Percentiles rank a stretch among this genome's conserved stretches.
These are phyloP conservation scores for Pyrgus malvae DNA, from an alignment of 2,888 invertebrate species.

Conservation along the genomic window DNA sequence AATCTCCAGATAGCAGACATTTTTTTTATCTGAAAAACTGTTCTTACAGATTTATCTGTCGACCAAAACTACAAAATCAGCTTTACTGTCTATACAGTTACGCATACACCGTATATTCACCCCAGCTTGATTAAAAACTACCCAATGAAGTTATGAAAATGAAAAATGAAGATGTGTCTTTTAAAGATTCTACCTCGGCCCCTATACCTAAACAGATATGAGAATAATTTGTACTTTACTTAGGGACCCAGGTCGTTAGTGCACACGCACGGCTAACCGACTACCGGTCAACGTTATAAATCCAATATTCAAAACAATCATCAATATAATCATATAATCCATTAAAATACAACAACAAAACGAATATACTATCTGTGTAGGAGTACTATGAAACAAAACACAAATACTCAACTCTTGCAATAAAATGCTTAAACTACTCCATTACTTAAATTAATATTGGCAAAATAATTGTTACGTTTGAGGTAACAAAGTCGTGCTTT, in stretches of 20 bases:
- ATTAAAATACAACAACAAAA: constrained; percentile 80
- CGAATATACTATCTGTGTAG: constrained; percentile 63
- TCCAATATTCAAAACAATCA: constrained; percentile 56
- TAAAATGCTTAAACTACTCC: constrained; percentile 32
- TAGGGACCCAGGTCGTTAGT: constrained; percentile 51
- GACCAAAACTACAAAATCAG: too few species aligned
- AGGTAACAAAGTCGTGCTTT: constrained; percentile 57
- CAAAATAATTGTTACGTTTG: constrained; percentile 39
- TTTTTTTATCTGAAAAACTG: too few species aligned
- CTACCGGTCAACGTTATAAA: constrained; percentile 46
- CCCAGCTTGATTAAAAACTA: constrained; percentile 35
- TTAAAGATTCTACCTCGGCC: constrained; percentile 52
- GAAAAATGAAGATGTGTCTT: constrained; percentile 50
- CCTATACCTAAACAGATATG: constrained; percentile 69
- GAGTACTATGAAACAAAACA: constrained; percentile 53
- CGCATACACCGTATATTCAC: constrained; percentile 32
- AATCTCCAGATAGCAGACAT: background rate
- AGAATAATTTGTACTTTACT: constrained; percentile 74
- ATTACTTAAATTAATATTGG: constrained; percentile 37
- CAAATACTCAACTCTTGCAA: constrained; percentile 68
- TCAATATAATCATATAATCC: constrained; percentile 74
- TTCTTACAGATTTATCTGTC: too few species aligned
- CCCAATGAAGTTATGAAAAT: constrained; percentile 47
- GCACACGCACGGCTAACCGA: constrained; percentile 18
- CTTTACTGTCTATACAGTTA: constrained; percentile 9